Percentiles rank a stretch among this genome's conserved stretches.
Conservation (phyloP, 2,888 invertebrate genomes). For the Xanthostigma xanthostigma region DNA sequence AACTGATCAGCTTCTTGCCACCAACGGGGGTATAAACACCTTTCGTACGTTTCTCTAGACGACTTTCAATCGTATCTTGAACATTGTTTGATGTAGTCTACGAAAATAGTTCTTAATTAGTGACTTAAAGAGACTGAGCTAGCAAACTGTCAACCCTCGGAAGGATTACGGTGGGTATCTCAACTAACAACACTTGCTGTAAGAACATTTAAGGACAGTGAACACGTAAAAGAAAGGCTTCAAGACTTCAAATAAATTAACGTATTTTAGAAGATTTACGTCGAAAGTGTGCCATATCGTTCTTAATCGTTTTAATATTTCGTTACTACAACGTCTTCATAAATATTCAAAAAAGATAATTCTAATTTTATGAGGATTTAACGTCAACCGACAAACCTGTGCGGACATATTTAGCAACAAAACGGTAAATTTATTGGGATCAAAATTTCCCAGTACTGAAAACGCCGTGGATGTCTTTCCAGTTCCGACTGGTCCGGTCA, state of each 20-base stretch:
- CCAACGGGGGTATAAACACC: slow-evolving; percentile 66
- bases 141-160: too few relatives aligned
- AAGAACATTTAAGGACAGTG: too few relatives aligned
- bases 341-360: too few relatives aligned
- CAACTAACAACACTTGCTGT: too few relatives aligned
- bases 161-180: too few relatives aligned
- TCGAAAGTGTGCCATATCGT: too few relatives aligned
- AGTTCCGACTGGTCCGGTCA: slow-evolving; percentile 78
- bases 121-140: neutral
- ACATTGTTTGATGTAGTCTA: slow-evolving; percentile 71
- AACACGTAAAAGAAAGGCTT: too few relatives aligned
- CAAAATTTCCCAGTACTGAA: slow-evolving; percentile 44
- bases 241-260: too few relatives aligned
- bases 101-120: slow-evolving; percentile 7
- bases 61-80: slow-evolving; percentile 70
- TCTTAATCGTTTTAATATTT: too few relatives aligned
- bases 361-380: too few relatives aligned
- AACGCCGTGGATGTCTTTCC: slow-evolving; percentile 71
- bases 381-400: slow-evolving; percentile 30
- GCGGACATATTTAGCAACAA: slow-evolving; percentile 79
- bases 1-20: slow-evolving; percentile 70
- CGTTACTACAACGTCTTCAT: too few relatives aligned
- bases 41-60: slow-evolving; percentile 80
- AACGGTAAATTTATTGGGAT: slow-evolving; percentile 40
- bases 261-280: too few relatives aligned